Evolutionary conservation across 2,113 vertebrate species (phyloP).

Genomic region (Buteo buteo): DNA sequence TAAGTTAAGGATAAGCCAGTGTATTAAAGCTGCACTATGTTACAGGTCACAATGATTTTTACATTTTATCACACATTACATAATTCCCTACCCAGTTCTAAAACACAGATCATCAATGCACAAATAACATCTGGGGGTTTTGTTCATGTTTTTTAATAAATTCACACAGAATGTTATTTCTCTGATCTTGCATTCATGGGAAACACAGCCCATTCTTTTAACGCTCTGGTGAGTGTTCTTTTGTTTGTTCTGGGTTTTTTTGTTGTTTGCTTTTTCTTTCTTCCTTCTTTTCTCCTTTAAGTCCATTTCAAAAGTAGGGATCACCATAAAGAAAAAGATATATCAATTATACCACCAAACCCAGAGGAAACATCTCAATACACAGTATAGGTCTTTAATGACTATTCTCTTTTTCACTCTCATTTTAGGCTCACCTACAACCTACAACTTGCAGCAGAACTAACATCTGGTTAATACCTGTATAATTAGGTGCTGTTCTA

Average conservation of each 20-base stretch:
- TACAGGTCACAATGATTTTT: conserved; percentile 34
- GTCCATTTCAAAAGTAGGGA: background rate
- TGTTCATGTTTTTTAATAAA: background rate
- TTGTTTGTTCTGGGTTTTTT: background rate
- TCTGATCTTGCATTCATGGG: background rate
- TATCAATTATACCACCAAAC: background rate
- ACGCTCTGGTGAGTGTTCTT: background rate
- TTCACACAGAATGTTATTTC: background rate
- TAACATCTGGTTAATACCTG: background rate
- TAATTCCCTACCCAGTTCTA: background rate
- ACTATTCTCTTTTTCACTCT: background rate
- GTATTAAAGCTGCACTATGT: conserved; percentile 80
- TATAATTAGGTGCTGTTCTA: background rate
- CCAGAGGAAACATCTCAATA: background rate
- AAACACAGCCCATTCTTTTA: background rate
- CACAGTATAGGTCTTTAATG: background rate
- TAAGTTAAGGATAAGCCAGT: conserved; percentile 74
- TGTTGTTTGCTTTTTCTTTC: background rate
- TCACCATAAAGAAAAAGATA: background rate
- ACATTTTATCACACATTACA: background rate
- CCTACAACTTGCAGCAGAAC: background rate
- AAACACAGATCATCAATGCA: background rate
- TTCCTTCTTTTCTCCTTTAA: background rate
- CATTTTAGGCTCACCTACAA: background rate
- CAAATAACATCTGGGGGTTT: background rate